Percentiles rank a stretch among this genome's conserved stretches.
These are phyloP conservation scores for Cheirogaleus medius DNA, from an alignment of 2,113 vertebrate genomes.

Conservation along the genomic window DNA sequence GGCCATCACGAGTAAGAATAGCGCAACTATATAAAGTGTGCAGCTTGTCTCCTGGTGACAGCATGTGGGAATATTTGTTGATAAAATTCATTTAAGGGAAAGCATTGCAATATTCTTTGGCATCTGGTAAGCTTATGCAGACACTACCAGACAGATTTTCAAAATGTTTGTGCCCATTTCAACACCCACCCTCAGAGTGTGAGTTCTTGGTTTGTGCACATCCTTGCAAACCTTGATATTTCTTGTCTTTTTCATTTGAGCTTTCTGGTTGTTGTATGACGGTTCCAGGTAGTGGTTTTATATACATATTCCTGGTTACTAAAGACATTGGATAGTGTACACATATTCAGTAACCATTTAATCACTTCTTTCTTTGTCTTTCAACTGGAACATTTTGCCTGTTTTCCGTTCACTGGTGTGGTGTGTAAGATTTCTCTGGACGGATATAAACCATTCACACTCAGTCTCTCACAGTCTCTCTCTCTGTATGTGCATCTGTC, in stretches of 20 bases:
- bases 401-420: too few relatives aligned
- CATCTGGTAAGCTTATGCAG: fast-evolving
- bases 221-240: neutral
- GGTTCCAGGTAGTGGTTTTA: neutral
- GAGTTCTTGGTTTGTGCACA: neutral
- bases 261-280: neutral
- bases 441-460: too few relatives aligned
- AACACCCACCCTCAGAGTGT: neutral
- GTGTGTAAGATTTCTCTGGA: too few relatives aligned
- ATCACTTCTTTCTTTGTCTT: neutral
- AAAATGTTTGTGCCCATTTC: neutral
- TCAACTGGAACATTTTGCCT: neutral
- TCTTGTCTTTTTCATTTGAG: neutral
- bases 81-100: too few relatives aligned
- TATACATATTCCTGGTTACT: neutral
- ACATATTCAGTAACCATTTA: too few relatives aligned
- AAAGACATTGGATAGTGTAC: neutral
- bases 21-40: neutral
- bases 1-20: neutral
- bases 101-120: neutral
- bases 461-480: too few relatives aligned
- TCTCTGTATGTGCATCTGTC: too few relatives aligned
- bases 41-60: neutral
- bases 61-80: neutral
- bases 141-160: neutral